Percentiles rank a stretch among this genome's conserved stretches.
These are phyloP conservation scores for Orussus abietinus DNA, from an alignment of 1,140 invertebrate species.

Conservation along the genomic window DNA sequence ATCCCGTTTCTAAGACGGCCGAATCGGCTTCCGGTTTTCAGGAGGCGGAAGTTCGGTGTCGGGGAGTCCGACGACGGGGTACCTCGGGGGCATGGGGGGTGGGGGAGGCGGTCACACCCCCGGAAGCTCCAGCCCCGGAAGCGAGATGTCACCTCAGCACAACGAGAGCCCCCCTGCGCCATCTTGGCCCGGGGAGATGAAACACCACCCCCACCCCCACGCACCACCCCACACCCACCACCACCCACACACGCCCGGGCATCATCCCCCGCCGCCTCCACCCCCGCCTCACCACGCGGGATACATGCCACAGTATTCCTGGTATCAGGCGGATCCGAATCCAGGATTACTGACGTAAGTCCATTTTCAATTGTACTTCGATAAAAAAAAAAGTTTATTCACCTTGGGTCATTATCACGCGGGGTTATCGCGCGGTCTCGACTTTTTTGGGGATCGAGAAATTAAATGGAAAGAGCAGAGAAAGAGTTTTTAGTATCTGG, in stretches of 20 bases:
- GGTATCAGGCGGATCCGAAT: constrained; percentile 70
- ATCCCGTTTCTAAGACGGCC: too few species aligned
- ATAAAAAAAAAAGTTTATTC: constrained; percentile 5
- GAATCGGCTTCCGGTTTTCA: too few species aligned
- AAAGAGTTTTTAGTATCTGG: too few species aligned
- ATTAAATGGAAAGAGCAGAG: too few species aligned
- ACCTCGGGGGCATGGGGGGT: constrained; percentile 52
- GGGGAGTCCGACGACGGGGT: constrained; percentile 49
- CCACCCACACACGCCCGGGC: constrained; percentile 59
- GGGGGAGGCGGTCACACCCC: constrained; percentile 54
- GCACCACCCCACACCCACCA: constrained; percentile 58
- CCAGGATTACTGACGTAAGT: constrained; percentile 71
- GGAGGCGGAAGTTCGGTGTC: constrained; percentile 49
- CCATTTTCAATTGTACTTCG: constrained; percentile 9
- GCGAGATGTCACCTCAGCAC: constrained; percentile 59
- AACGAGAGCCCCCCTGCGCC: constrained; percentile 60
- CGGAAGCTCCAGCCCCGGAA: constrained; percentile 56
- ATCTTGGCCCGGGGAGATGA: constrained; percentile 68
- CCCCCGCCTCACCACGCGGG: constrained; percentile 53
- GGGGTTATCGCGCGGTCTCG: too few species aligned
- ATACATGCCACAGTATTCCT: constrained; percentile 72
- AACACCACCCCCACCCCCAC: constrained; percentile 60
- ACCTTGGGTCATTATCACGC: too few species aligned
- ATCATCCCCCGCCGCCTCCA: constrained; percentile 56
- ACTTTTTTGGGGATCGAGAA: too few species aligned